These are phyloP conservation scores for Heliconius cydno DNA, from an alignment of 2,888 invertebrate genomes.

Conservation along the genomic window DNA sequence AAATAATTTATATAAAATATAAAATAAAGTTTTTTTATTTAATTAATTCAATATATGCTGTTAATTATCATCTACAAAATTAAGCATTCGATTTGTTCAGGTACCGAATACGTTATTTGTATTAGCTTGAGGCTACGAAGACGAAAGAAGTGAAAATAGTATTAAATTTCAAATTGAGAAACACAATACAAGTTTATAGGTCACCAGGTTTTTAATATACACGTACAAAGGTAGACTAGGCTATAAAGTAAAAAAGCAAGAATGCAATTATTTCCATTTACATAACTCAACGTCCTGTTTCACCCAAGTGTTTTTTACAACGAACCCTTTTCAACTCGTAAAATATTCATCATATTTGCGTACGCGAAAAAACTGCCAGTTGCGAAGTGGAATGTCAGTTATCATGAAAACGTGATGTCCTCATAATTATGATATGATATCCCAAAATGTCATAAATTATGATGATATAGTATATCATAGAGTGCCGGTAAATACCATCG, in stretches of 20 bases:
- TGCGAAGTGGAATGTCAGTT: constrained; percentile 37
- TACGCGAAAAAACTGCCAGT: constrained; percentile 38
- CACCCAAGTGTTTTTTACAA: constrained; percentile 40
- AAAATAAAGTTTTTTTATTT: not conserved
- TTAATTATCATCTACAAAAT: not conserved
- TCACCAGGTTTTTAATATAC: constrained; percentile 10
- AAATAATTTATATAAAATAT: not conserved
- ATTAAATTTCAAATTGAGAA: constrained; percentile 5
- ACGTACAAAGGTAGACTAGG: constrained; percentile 13
- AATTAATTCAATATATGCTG: too few species aligned
- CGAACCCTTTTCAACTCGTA: constrained; percentile 44
- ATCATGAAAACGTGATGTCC: constrained; percentile 28
- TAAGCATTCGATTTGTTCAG: not conserved
- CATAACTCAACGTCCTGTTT: constrained; percentile 42
- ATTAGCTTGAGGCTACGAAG: not conserved
- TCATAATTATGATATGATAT: constrained; percentile 3
- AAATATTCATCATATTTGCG: constrained; percentile 49
- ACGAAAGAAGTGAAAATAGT: not conserved
- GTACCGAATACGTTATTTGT: not conserved
- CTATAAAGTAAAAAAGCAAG: constrained; percentile 26
- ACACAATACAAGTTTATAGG: not conserved
- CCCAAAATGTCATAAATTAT: not conserved
- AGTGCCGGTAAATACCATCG: too few species aligned
- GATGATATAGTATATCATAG: too few species aligned
- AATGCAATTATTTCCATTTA: constrained; percentile 43